Evolutionary conservation across 2,888 invertebrate genomes (phyloP), one percentile per base, ranked within the genome.

Genomic region (Carcina quercana): DNA sequence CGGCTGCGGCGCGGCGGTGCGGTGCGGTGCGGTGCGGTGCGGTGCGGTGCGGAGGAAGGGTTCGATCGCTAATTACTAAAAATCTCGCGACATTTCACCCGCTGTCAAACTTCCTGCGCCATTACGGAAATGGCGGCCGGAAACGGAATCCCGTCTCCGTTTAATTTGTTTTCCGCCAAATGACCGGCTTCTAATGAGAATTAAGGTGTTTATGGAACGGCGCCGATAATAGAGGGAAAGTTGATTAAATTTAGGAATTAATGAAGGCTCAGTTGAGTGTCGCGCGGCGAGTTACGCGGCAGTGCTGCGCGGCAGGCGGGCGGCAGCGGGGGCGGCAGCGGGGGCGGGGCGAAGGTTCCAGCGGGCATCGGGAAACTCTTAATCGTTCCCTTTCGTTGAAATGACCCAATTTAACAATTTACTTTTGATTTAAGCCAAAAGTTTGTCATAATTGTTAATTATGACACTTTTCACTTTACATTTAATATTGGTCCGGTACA

Each of bases 11-110:
- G 8, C 10, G 15, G 26, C 6, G 27, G 27, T 20, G 15, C 14
- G 7, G 20, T 10, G 8, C 20, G 20, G n/a, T 8, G 20, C 1
- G 4, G 20, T 8, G 20, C n/a, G 20, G 25, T 8, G 1, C 8
- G 25, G 25, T 13, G 13, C 12, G 34, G 19, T 33, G 28, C 20
- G 43, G 28, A 38, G 53, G 39, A 50, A 46, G 51, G 49, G 53
- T 45, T 38, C 37, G 44, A 47, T 44, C 46, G 46, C 46, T 76
- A 71, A 79, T 80, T 76, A 75, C 66, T 70, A 80, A 80, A 80
- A 80, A 80, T 79, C 67, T 68, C 57, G 68, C 71, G 76, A 76
- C 78, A 79, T 76, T 80, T 75, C 75, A 73, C 75, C 67, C 59
- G 60, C 76, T 76, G 79, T 74, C 79, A 75, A 80, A 80, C 62